Conservation (phyloP, 1,140 invertebrate species). For the Dreissena rostriformis region DNA sequence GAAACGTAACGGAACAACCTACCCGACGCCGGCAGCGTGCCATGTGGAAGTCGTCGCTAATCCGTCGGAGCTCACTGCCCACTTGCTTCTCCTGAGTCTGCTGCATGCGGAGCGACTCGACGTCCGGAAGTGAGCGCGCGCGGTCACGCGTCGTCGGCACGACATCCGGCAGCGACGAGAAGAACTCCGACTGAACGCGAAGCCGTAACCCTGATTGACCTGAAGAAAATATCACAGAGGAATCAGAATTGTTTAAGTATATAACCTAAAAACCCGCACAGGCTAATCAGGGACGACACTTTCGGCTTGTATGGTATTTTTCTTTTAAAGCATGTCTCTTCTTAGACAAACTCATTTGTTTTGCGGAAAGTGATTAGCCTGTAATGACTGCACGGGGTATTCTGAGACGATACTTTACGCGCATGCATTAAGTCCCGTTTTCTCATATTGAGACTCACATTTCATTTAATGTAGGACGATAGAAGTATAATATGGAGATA, state of each 20-base stretch:
- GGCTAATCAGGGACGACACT: no score
- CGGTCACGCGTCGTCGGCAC: slow-evolving; percentile 48
- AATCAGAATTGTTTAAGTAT: background rate
- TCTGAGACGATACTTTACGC: no score
- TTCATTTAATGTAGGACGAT: background rate
- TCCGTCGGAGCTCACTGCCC: slow-evolving; percentile 43
- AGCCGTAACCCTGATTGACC: slow-evolving; percentile 1
- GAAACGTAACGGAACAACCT: background rate
- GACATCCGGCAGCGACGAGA: slow-evolving; percentile 41
- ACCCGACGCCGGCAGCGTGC: slow-evolving; percentile 19
- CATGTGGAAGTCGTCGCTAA: slow-evolving; percentile 52
- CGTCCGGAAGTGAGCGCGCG: slow-evolving; percentile 46
- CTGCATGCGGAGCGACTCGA: slow-evolving; percentile 29
- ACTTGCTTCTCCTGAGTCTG: slow-evolving; percentile 32
- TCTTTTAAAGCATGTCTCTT: no score
- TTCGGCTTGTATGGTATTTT: no score
- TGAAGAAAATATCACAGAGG: background rate
- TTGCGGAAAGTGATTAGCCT: no score
- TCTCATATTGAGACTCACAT: no score
- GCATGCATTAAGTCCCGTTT: no score
- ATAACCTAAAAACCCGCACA: slow-evolving; percentile 5
- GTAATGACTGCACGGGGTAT: no score
- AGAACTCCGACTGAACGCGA: slow-evolving; percentile 7
- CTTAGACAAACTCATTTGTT: no score
- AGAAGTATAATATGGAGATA: background rate